Evolutionary conservation across 35 echinoderm and acorn worm species (phyloP), one percentile per base, ranked within the genome.

Genomic region (Antedon bifida): DNA sequence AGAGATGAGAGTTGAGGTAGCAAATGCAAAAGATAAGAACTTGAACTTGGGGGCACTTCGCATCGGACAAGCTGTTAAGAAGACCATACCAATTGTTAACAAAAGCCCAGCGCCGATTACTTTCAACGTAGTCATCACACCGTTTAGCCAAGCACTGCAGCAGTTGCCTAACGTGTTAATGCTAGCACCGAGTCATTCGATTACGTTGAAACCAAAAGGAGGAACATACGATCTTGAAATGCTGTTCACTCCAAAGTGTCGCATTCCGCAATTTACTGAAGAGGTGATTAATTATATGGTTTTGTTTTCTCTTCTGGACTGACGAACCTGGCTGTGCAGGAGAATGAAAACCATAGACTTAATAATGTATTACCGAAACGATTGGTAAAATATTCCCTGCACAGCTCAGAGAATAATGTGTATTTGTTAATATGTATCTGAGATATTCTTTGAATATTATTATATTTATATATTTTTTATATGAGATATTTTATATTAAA

Each of bases 201-300:
- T 96, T 29, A 79, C 82, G 79, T 79, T 91, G 16, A 96, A 92
- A 80, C 89, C 87, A 2, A 91, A 86, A 75, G 93, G 93, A n/a
- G 93, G 89, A 13, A 88, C 44, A 19, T 82, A 84, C 30, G 88
- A 91, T 31, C 77, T 96, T 46, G 90, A 92, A 30, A 80, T 96
- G 77, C 77, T 96, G 31, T 96, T 96, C 74, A 84, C 85, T 21
- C 93, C 93, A 7, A 96, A 96, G 82, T 91, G 90, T 78, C 87
- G 93, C 30, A 96, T 96, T 64, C 93, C 93, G 55, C 89, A 96
- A 42, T 96, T 96, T 55, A 91, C 90, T 12, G 90, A 96, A 78
- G 90, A 96, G 93, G 89, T 92, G 83, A 88, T 79, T 78, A 78
- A 8, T 78, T 78, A 42, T 14, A 7, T 42, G 4, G 14, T 42